A percentile compares a stretch with the other conserved stretches of the same genome.
phyloP scores from a whole-genome alignment of 2,113 vertebrate species.

The Eptesicus fuscus region DNA sequence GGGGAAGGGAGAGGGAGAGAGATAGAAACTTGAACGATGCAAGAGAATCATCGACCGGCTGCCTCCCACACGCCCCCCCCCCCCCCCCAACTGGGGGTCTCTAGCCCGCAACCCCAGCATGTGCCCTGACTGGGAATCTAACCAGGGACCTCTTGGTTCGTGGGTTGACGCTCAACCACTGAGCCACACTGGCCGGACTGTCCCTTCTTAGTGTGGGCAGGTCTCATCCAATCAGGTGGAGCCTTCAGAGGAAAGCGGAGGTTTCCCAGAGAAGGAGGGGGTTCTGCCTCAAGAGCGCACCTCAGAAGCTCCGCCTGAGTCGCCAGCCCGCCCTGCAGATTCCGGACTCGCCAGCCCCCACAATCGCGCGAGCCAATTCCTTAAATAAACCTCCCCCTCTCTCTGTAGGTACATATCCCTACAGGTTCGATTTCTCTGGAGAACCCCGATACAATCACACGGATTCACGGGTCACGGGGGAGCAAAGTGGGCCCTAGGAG shows the following conservation, averaged over 20 bases:
- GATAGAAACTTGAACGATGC: no score
- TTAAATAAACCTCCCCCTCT: not conserved
- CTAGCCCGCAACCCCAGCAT: no score
- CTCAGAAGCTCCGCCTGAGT: not conserved
- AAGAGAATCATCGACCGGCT: no score
- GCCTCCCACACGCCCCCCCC: no score
- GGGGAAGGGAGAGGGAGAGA: no score
- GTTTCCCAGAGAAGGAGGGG: not conserved
- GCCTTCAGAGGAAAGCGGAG: not conserved
- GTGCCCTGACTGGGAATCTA: no score
- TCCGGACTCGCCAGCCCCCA: conserved; percentile 17
- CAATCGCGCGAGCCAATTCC: conserved; percentile 7
- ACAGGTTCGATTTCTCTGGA: not conserved
- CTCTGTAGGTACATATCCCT: not conserved
- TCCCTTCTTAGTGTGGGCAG: not conserved
- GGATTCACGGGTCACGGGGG: not conserved
- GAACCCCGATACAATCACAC: not conserved
- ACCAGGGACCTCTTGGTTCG: no score
- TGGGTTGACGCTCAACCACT: no score
- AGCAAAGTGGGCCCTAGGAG: not conserved
- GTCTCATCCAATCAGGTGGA: not conserved
- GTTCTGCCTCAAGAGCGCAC: not conserved
- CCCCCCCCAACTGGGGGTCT: no score
- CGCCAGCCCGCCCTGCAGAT: not conserved
- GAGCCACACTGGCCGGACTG: no score